Conservation (phyloP, 2,113 vertebrate genomes). For the Oenanthe melanoleuca region DNA sequence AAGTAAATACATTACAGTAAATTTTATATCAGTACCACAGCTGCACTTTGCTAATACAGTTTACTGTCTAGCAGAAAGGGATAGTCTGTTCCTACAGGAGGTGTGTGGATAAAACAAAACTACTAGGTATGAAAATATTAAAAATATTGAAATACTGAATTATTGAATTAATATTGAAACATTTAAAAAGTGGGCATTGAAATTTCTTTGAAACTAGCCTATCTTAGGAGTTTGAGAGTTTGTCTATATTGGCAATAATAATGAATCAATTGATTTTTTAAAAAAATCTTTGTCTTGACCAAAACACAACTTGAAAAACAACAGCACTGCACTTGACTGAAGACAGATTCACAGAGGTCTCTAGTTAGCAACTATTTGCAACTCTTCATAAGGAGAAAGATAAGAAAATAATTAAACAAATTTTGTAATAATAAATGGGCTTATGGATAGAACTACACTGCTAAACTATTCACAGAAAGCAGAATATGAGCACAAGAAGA, state of each 20-base stretch:
- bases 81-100: neutral
- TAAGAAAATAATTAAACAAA: neutral
- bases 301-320: neutral
- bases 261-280: neutral
- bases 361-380: neutral
- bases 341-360: neutral
- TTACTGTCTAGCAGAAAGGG: neutral
- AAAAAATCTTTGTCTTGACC: neutral
- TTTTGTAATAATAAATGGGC: neutral
- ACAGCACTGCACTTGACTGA: neutral
- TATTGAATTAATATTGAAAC: no score
- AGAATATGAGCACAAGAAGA: neutral
- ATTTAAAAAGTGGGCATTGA: neutral
- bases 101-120: neutral
- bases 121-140: neutral
- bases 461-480: neutral
- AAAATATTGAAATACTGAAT: no score
- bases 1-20: neutral
- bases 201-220: neutral
- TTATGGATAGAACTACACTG: neutral
- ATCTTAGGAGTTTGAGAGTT: neutral
- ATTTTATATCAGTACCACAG: neutral
- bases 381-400: neutral
- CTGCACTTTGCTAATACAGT: neutral
- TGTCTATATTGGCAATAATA: neutral